Evolutionary conservation across 2,113 vertebrate species (phyloP).

Genomic region (Equus przewalskii): DNA sequence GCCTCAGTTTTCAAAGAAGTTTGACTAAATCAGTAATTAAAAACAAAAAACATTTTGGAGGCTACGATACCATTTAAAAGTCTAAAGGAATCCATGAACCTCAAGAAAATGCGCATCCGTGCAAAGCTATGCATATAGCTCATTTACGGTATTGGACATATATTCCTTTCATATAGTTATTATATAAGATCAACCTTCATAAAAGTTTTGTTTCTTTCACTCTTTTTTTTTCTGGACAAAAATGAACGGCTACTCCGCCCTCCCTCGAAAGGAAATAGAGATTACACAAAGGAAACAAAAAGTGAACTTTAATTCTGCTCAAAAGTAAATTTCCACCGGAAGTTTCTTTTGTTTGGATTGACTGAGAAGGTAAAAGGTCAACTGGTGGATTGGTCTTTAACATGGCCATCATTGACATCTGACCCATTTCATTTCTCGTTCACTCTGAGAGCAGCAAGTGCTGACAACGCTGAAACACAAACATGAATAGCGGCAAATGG

Average conservation of each 20-base stretch:
- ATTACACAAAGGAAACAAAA: background rate
- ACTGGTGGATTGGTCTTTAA: background rate
- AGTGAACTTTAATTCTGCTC: background rate
- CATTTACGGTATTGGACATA: background rate
- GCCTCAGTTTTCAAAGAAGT: background rate
- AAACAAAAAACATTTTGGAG: background rate
- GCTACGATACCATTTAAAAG: background rate
- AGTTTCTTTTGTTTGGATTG: background rate
- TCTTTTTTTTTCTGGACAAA: background rate
- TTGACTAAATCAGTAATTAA: background rate
- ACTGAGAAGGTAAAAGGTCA: background rate
- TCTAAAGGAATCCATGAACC: background rate
- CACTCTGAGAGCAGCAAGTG: accelerated
- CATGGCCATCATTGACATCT: background rate
- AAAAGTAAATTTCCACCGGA: background rate
- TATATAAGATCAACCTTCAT: background rate
- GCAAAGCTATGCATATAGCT: background rate
- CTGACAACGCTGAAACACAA: background rate
- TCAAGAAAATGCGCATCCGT: background rate
- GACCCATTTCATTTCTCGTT: background rate
- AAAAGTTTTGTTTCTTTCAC: background rate
- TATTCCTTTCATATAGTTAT: background rate
- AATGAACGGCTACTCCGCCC: background rate
- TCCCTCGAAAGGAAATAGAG: background rate
- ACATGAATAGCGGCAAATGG: accelerated